Base-by-base conservation (phyloP, 2,888 invertebrate species). In the Geophilus truncorum region DNA sequence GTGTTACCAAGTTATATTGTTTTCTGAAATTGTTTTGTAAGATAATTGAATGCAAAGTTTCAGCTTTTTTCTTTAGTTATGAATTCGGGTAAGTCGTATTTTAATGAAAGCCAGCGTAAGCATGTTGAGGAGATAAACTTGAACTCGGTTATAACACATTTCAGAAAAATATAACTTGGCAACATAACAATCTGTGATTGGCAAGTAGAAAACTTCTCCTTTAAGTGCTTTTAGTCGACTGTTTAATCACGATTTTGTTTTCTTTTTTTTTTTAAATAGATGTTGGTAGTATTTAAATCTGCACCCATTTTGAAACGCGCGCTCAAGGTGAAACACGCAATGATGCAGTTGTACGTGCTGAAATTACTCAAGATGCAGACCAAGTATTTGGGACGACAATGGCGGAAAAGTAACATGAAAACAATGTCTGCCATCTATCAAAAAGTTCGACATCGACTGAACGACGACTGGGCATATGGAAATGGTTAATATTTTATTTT, bases 381-480 rank as follows among this genome's bases (percentile, higher is more conserved):
- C 0, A 97, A 98, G 86, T 99, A 98, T 89, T 91, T 99, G 84
- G 99, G 99, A 0, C 90, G 99, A 12, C 98, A 99, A 86, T 99
- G 99, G 99, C 91, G 99, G 78, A 98, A 98, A 88, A 94, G 96
- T 0, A 99, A 99, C 87, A 99, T 99, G 98, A 98, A 98, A 88
- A 97, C 97, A 0, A 96, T 99, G 89, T 98, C 98, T 86, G 97
- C 98, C 81, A 99, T 99, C 86, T 99, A 99, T 87, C 94, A 96
- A 81, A 98, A 98, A 90, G 90, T 96, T 1, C 90, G 97, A 32
- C 97, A 98, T 89, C 91, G 98, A 80, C 90, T 99, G 70, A 98
- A 98, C 86, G 99, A 99, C 87, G 99, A 99, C 87, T 99, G 99
- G 99, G 99, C 99, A 2, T 99, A 95, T 89, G 98, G 98, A 80